These are phyloP conservation scores for Sabellastarte sp. DNA, from an alignment of 2,888 invertebrate genomes.

Conservation along the genomic window DNA sequence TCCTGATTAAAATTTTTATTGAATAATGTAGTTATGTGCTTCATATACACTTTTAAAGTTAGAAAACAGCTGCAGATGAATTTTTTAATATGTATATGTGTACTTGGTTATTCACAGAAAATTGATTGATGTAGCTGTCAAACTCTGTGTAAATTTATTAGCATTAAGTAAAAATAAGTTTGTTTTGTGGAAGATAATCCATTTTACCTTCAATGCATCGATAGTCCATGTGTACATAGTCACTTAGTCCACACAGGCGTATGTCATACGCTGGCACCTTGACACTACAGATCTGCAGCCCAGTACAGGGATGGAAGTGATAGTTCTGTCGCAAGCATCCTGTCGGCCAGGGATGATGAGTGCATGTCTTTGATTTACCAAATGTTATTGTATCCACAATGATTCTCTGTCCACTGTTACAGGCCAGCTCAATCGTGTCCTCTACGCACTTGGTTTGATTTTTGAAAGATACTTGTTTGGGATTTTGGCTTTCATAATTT, in stretches of 20 bases:
- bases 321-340: neutral
- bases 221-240: slow-evolving; percentile 15
- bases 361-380: neutral
- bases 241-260: slow-evolving; percentile 18
- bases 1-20: too few species aligned
- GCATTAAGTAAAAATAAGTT: too few species aligned
- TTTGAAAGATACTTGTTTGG: too few species aligned
- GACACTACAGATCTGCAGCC: slow-evolving; percentile 12
- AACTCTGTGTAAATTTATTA: too few species aligned
- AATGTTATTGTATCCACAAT: neutral
- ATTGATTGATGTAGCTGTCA: too few species aligned
- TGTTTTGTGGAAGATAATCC: too few species aligned
- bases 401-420: neutral
- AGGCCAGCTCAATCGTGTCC: neutral
- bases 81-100: too few species aligned
- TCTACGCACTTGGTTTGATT: neutral
- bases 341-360: neutral
- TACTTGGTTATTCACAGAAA: too few species aligned
- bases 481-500: too few species aligned
- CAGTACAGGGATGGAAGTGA: slow-evolving; percentile 6
- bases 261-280: slow-evolving; percentile 8
- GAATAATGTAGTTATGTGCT: too few species aligned
- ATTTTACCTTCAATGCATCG: slow-evolving; percentile 20
- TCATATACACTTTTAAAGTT: too few species aligned
- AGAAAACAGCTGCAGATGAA: too few species aligned